Base-by-base conservation (phyloP, 2,113 vertebrate genomes). In the Pachyramphus minor region DNA sequence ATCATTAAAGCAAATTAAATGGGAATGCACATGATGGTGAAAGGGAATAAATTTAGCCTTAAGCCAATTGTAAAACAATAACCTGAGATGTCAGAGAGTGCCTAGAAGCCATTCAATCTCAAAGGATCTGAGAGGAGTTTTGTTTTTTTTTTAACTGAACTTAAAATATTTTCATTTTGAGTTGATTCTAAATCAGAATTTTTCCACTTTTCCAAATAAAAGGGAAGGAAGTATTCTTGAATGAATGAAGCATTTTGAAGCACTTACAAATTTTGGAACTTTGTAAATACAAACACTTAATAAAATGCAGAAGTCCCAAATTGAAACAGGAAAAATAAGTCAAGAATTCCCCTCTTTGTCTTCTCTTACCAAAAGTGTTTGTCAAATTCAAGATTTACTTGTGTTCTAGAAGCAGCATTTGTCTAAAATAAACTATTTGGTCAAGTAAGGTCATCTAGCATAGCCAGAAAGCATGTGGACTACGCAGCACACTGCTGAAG, bases 1-100 rank as follows among this genome's bases (percentile, higher is more conserved):
- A 89, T 47, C 56, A 73, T 83, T 89, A 93, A 72, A 83, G 39
- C 25, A 91, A 92, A 94, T 84, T 83, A 89, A 94, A 95, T 49
- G 22, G 4, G 41, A 92, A 95, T 66, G 24, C 41, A 52, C 25
- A 41, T 15, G 18, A 33, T n/a, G 30, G 69, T 67, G 30, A 89
- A 94, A 91, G 20, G 12, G 49, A 94, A 90, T 67, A 5, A 78
- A 72, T 72, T 74, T 28, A 84, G 44, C 56, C 33, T 56, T 62
- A 77, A 91, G 22, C 11, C 52, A 91, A 59, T 28, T 72, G 35
- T 84, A 44, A 84, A 94, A 84, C 4, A 6, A 66, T 49, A 79
- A 94, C 56, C 37, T 64, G 39, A 81, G 66, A 81, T 78, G 41
- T 53, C 80, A 87, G 23, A 74, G 13, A 73, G 55, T 45, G 23